These are phyloP conservation scores for Jacana jacana DNA, from an alignment of 2,113 vertebrate genomes.

Conservation along the genomic window DNA sequence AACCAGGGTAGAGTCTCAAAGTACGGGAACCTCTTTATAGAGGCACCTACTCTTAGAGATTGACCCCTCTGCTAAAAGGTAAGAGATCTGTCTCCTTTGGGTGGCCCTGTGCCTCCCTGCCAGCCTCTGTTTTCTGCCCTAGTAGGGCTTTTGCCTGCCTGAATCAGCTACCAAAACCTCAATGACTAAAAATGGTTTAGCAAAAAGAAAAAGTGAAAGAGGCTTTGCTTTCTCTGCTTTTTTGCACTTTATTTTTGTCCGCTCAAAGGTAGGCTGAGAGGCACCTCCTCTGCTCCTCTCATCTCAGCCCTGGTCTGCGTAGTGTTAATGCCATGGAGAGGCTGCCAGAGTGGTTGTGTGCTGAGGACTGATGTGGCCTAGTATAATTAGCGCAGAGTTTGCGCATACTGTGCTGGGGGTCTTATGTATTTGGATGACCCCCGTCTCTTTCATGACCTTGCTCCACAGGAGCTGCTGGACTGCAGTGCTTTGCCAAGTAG, in stretches of 20 bases:
- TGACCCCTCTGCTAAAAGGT: background rate
- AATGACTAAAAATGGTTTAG: background rate
- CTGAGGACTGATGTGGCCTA: background rate
- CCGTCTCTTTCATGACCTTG: background rate
- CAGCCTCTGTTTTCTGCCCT: background rate
- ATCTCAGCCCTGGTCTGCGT: background rate
- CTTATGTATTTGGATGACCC: conserved; percentile 17
- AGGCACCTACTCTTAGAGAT: background rate
- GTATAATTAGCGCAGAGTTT: background rate
- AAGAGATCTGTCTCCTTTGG: background rate
- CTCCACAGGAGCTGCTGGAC: conserved; percentile 15
- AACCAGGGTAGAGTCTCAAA: background rate
- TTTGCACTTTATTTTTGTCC: background rate
- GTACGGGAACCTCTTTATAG: background rate
- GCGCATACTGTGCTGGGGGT: background rate
- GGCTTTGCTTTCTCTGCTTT: background rate
- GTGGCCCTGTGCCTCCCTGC: background rate
- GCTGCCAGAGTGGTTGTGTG: background rate
- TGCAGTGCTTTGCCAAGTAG: background rate
- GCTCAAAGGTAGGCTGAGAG: background rate
- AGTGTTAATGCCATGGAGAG: background rate
- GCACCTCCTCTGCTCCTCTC: background rate
- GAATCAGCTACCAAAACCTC: background rate
- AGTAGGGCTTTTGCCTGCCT: background rate
- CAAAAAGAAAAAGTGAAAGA: background rate